A percentile compares a stretch with the other conserved stretches of the same genome.
phyloP scores from a whole-genome alignment of 2,797 vertebrate genomes.

The Acanthiza pusilla region DNA sequence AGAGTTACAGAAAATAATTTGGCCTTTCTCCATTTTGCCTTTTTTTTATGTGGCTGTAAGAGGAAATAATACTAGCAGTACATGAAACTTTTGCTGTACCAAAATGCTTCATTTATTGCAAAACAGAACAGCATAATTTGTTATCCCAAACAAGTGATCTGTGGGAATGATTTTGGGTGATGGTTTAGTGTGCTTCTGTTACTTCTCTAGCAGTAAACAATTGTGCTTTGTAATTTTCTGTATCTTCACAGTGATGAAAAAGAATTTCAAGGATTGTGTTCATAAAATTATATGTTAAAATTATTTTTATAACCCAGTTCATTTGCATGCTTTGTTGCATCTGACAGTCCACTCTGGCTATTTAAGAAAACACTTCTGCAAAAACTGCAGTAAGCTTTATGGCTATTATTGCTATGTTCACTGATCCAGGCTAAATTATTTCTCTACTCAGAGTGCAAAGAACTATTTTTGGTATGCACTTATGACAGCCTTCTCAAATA shows the following conservation, averaged over 20 bases:
- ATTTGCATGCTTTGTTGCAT: conserved; percentile 1
- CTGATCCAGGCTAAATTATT: neutral
- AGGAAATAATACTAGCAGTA: neutral
- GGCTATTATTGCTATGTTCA: neutral
- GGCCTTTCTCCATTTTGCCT: neutral
- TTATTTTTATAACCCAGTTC: neutral
- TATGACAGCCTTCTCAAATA: neutral
- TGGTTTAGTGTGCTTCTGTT: neutral
- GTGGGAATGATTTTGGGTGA: neutral
- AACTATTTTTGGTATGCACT: neutral
- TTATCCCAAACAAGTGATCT: neutral
- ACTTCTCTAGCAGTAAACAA: neutral
- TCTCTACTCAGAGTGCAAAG: neutral
- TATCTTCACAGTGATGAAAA: neutral
- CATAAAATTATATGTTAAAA: neutral
- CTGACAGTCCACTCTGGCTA: neutral
- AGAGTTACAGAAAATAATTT: neutral
- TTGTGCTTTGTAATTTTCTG: neutral
- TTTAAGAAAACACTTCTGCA: neutral
- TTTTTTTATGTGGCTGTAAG: neutral
- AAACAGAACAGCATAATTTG: neutral
- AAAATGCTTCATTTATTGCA: neutral
- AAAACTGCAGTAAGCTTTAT: neutral
- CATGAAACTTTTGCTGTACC: neutral
- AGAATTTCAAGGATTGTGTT: neutral